Evolutionary conservation across 2,888 invertebrate genomes (phyloP).

Genomic region (Nycteola revayana): DNA sequence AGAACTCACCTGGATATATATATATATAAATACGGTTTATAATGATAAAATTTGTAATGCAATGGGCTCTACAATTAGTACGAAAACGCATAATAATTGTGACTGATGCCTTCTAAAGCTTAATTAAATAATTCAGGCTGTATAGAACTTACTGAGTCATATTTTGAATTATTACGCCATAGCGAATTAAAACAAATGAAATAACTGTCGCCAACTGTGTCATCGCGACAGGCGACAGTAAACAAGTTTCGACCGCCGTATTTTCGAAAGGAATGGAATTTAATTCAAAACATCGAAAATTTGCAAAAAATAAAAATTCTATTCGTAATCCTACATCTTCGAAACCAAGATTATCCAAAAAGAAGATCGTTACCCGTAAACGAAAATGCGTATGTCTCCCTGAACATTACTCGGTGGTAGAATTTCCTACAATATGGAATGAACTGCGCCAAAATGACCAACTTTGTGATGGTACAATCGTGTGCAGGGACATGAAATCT

Average conservation of each 20-base stretch:
- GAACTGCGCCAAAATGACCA: slow-evolving; percentile 85
- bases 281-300: slow-evolving; percentile 80
- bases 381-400: slow-evolving; percentile 84
- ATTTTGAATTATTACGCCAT: slow-evolving; percentile 33
- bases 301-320: slow-evolving; percentile 79
- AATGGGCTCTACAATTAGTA: no score
- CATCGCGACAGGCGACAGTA: slow-evolving; percentile 76
- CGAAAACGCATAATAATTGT: no score
- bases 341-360: slow-evolving; percentile 70
- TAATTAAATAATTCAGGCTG: slow-evolving; percentile 21
- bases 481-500: slow-evolving; percentile 82
- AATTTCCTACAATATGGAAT: slow-evolving; percentile 86
- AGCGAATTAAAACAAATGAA: slow-evolving; percentile 57
- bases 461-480: slow-evolving; percentile 86
- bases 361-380: slow-evolving; percentile 68
- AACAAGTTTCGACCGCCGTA: slow-evolving; percentile 79
- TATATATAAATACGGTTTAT: no score
- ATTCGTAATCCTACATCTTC: slow-evolving; percentile 69
- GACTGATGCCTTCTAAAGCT: no score
- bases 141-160: slow-evolving; percentile 10
- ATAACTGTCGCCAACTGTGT: slow-evolving; percentile 54
- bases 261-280: slow-evolving; percentile 81
- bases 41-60: no score
- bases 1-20: no score
- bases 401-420: slow-evolving; percentile 81